Evolutionary conservation across 2,797 vertebrate species (phyloP), one percentile per base, ranked within the genome.

Genomic region (Lagocephalus sceleratus): DNA sequence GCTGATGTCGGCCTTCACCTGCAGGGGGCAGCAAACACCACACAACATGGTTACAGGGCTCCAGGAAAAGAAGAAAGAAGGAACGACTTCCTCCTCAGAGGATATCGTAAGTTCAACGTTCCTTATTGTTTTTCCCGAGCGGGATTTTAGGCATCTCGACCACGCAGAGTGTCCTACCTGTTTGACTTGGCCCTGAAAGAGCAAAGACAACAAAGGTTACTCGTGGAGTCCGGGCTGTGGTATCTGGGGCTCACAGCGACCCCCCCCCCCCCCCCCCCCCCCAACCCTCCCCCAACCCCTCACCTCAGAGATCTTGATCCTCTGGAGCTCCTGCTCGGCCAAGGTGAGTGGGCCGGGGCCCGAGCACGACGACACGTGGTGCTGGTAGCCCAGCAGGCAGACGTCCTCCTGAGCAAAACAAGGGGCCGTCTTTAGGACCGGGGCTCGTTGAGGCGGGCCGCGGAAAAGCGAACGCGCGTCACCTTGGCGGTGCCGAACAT

Each of bases 231-330:
- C 3, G 41, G 25, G 14, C 20, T 6, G 22, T 38, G 25, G 9
- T 5, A 16, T 38, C 6, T 6, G 53, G 26, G 21, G 41, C 26
- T 53, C 17, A 56, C 49, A 38, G 20, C 51, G 11, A 62, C 25
- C 1, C 4, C 2, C 45, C 62, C 48, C n/a, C n/a, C n/a, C n/a
- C 54, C 8, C 51, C 47, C 6, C 0, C 9, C 50, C 2, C 46
- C 48, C 3, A 21, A 40, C 52, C n/a, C n/a, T n/a, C 12, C 3
- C 43, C 26, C 57, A 69, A 68, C 69, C 63, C 62, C 90, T 79
- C 68, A 98, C 97, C 95, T 99, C 97, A 0, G 94, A 93, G 84
- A 97, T 94, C 77, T 95, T 97, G 83, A 99, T 98, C 84, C 94
- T 92, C 84, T 94, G 94, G 8, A 99, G 93, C 84, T 99, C 97